These are phyloP conservation scores for Pteromalus puparum DNA, from an alignment of 1,140 invertebrate species.

Conservation along the genomic window DNA sequence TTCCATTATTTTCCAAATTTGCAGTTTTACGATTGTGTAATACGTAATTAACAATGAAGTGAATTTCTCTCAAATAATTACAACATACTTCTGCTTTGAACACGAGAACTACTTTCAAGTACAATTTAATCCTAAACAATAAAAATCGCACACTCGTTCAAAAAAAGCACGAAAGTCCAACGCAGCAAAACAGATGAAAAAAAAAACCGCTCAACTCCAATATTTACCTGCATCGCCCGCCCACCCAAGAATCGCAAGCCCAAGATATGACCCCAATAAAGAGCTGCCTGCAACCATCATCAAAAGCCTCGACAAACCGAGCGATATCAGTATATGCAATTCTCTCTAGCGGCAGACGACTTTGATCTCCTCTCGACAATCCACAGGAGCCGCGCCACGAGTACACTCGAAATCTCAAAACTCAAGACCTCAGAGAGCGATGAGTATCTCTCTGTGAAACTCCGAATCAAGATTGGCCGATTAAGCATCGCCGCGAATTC, in stretches of 20 bases:
- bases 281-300: slow-evolving; percentile 7
- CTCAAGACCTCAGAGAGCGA: neutral
- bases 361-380: slow-evolving; percentile 40
- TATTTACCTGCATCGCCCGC: too few relatives aligned
- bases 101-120: too few relatives aligned
- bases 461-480: slow-evolving; percentile 54
- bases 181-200: too few relatives aligned
- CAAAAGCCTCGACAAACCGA: slow-evolving; percentile 32
- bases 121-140: neutral
- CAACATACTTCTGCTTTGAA: too few relatives aligned
- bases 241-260: too few relatives aligned
- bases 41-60: too few relatives aligned
- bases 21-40: too few relatives aligned
- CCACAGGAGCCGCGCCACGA: slow-evolving; percentile 22
- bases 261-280: neutral
- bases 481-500: slow-evolving; percentile 61
- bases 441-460: slow-evolving; percentile 8
- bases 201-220: too few relatives aligned
- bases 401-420: slow-evolving; percentile 31
- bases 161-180: neutral
- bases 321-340: too few relatives aligned
- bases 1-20: too few relatives aligned
- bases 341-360: slow-evolving; percentile 10
- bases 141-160: neutral
- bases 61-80: too few relatives aligned